Conservation (phyloP, 1,140 invertebrate genomes). For the Odontomachus brunneus region DNA sequence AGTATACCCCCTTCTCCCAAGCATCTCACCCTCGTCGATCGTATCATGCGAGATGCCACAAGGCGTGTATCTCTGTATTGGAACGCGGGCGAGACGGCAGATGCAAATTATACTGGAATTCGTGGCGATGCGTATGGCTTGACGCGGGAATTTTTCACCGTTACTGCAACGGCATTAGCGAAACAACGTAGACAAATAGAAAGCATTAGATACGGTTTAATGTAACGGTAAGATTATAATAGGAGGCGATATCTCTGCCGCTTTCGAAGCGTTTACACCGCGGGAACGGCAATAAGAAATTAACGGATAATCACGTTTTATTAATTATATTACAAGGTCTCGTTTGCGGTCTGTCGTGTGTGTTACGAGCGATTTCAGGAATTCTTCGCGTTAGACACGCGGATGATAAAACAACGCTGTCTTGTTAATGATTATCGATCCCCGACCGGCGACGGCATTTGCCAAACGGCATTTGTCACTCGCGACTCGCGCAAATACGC, state of each 20-base stretch:
- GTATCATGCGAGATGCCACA: not conserved
- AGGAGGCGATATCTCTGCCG: slow-evolving; percentile 17
- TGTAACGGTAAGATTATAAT: slow-evolving; percentile 54
- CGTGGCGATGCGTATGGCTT: slow-evolving; percentile 3
- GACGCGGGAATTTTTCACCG: slow-evolving; percentile 55
- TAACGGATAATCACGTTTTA: not conserved
- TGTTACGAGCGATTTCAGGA: not conserved
- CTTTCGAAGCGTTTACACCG: not conserved
- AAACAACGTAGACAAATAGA: slow-evolving; percentile 49
- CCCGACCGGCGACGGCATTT: not conserved
- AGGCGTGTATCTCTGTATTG: not conserved
- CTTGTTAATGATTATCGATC: slow-evolving; percentile 26
- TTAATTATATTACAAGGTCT: not conserved
- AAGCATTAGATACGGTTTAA: slow-evolving; percentile 49
- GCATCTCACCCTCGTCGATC: not conserved
- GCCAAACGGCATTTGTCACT: slow-evolving; percentile 1
- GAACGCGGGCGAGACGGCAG: slow-evolving; percentile 7
- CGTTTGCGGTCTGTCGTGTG: no score
- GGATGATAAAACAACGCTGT: slow-evolving; percentile 12
- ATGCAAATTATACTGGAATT: slow-evolving; percentile 55
- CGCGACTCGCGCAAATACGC: not conserved
- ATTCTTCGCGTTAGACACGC: not conserved
- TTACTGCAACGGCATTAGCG: slow-evolving; percentile 47
- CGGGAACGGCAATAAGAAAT: not conserved
- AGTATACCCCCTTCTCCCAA: no score